Evolutionary conservation across 2,888 invertebrate genomes (phyloP), one percentile per base, ranked within the genome.

Genomic region (Steromphala cineraria): DNA sequence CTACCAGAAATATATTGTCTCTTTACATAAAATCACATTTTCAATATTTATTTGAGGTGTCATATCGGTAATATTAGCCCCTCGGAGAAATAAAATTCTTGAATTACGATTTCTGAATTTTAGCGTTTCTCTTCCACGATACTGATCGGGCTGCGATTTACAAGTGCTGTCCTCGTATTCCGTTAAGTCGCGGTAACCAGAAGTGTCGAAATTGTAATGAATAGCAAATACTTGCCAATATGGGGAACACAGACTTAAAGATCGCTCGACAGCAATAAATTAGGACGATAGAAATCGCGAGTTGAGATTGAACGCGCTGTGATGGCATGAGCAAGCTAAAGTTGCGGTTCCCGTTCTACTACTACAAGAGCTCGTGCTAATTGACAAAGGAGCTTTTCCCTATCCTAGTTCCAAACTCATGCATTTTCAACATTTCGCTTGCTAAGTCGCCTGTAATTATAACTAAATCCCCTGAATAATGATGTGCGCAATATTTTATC

Each of bases 391-490:
- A 40, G 62, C 40, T 67, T 78, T 67, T 24, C 78, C 21, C 17
- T 78, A 78, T 78, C 55, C 56, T 40, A 17, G 46, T 13, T 40
- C 46, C 78, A 36, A 31, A 28, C 78, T 78, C 78, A 78, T 78
- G 78, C 78, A 78, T 78, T 78, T 78, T 36, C 56, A 78, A 78
- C 78, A 55, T 67, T 78, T 78, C 78, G 40, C 46, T 55, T 40
- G 75, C 67, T 80, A 80, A 80, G 80, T 75, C 80, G 62, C 21
- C 52, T 75, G 80, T 80, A 80, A 80, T 80, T 80, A 80, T 80
- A 53, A 36, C 62, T 80, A 75, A 80, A 80, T 62, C 80, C 67
- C 67, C 67, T 53, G 75, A 62, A 75, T 80, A 80, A 80, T 76
- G 78, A 67, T 36, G 40, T 40, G 21, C 62, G 67, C 78, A 40